Base-by-base conservation (phyloP, 2,888 invertebrate species). In the Acronicta aceris region DNA sequence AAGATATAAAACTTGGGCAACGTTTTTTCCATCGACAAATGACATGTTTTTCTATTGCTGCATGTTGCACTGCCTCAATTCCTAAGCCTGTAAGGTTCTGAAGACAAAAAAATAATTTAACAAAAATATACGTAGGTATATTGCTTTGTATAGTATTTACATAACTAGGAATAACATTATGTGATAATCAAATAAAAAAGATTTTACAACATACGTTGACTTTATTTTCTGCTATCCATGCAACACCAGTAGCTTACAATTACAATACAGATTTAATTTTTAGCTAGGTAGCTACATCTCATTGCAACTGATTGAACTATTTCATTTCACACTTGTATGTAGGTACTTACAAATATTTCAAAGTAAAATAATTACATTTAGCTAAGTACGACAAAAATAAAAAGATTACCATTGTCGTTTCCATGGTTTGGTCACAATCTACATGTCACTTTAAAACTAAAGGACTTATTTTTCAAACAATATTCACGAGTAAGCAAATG, bases 121-220 rank as follows among this genome's bases (percentile, higher is more conserved):
- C 9, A 30, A 30, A 4, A 30, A 30, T 30, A 30, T 10, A 30
- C 27, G 5, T 27, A 27, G 27, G 13, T 36, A 13, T 12, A 36
- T 36, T 6, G 13, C 25, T 13, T 45, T 45, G 13, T 58, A 53
- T 27, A 54, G 17, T 16, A 38, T 38, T 38, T 38, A 38, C n/a
- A 38, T 38, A 38, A 38, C 27, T 46, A 54, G 21, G 33, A 15
- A 41, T 46, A 54, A 46, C 13, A 16, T 21, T 59, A 46, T 45
- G 40, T 59, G 40, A 21, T 40, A 53, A 59, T 42, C 47, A 45
- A 60, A 60, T 60, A 60, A 60, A 60, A 60, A 60, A 48, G 43
- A 10, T 49, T 21, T 15, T 38, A 16, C 12, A 8, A 47, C 9
- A 2, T 7, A 7, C 16, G 1, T n/a, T 21, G 12, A 16, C 15